phyloP scores from a whole-genome alignment of 2,113 vertebrate genomes.

The Loxodonta africana region DNA sequence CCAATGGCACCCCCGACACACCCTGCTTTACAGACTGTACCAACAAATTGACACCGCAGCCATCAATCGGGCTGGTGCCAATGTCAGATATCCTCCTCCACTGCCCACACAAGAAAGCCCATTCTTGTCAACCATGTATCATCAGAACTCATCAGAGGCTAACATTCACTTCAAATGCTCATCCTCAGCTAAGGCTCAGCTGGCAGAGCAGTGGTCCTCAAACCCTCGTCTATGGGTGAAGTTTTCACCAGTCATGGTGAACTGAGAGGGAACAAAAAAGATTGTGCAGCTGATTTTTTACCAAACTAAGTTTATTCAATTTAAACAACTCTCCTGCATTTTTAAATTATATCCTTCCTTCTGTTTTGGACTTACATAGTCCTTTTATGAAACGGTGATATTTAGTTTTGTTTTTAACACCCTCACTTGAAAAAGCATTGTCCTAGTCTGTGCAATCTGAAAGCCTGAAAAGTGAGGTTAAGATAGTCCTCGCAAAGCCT shows the following conservation, averaged over 20 bases:
- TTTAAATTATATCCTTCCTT: background rate
- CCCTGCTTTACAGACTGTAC: rapidly evolving
- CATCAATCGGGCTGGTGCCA: rapidly evolving
- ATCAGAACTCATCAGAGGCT: background rate
- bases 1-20: background rate
- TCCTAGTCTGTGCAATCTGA: background rate
- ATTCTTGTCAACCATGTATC: rapidly evolving
- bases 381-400: background rate
- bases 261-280: background rate
- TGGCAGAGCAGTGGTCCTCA: background rate
- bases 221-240: background rate
- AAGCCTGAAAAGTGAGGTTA: background rate
- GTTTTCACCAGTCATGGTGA: background rate
- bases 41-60: rapidly evolving
- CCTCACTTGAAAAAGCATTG: background rate
- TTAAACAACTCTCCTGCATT: too few species aligned
- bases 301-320: background rate
- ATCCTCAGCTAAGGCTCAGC: background rate
- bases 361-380: background rate
- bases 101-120: rapidly evolving
- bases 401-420: background rate
- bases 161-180: background rate
- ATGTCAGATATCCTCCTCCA: background rate
- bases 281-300: background rate
- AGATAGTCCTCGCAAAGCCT: background rate